These are phyloP conservation scores for Desoria tigrina DNA, from an alignment of 2,888 invertebrate genomes.

Conservation along the genomic window DNA sequence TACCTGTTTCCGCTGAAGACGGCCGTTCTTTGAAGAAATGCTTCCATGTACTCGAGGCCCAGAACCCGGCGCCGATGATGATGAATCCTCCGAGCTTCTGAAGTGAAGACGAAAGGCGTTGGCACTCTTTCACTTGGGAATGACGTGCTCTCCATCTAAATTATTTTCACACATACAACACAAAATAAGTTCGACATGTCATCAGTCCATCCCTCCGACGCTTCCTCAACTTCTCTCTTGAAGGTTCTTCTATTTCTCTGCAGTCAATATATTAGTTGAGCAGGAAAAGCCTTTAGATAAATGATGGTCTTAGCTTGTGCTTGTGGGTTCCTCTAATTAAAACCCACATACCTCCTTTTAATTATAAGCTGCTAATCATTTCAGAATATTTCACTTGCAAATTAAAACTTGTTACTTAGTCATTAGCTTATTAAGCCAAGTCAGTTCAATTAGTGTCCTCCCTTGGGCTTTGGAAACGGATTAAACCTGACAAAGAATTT, in stretches of 20 bases:
- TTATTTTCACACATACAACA: constrained; percentile 17
- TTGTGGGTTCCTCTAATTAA: neutral
- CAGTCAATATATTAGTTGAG: neutral
- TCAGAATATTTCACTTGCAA: too few species aligned
- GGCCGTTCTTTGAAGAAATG: constrained; percentile 34
- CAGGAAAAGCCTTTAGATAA: neutral
- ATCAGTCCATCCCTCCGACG: neutral
- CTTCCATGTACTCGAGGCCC: constrained; percentile 19
- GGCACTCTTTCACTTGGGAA: constrained; percentile 44
- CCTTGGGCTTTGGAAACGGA: too few species aligned
- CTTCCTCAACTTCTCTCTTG: neutral
- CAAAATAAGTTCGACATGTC: constrained; percentile 15
- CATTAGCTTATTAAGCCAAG: too few species aligned
- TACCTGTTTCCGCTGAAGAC: constrained; percentile 48
- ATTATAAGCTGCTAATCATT: too few species aligned
- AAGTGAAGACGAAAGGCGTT: constrained; percentile 49
- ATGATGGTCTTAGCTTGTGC: neutral
- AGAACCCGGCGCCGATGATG: constrained; percentile 29
- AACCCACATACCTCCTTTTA: neutral
- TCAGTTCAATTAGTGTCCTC: too few species aligned
- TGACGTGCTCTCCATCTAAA: constrained; percentile 53
- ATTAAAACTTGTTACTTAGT: too few species aligned
- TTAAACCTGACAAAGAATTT: too few species aligned
- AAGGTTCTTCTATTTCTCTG: neutral
- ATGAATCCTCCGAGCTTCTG: constrained; percentile 41